These are phyloP conservation scores for Ashinkailepas kermadecensis DNA, from an alignment of 2,888 invertebrate genomes.

Conservation along the genomic window DNA sequence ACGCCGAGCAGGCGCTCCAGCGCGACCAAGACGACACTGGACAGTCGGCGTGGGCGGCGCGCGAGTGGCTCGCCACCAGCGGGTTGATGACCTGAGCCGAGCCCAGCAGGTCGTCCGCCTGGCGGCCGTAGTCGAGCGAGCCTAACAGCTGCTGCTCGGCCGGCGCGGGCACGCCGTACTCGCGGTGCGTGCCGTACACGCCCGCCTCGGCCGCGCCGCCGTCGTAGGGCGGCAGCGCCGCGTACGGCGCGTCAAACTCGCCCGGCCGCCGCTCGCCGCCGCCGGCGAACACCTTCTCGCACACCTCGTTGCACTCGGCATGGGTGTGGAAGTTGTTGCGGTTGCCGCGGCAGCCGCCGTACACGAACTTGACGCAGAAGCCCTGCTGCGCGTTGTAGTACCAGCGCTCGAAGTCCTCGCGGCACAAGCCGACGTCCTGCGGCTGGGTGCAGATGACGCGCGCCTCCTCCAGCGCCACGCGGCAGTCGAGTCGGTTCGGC, in stretches of 20 bases:
- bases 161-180: background rate
- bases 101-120: conserved; percentile 58
- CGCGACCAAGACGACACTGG: background rate
- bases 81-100: conserved; percentile 11
- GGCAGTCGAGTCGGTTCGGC: background rate
- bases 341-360: conserved; percentile 48
- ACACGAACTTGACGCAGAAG: conserved; percentile 43
- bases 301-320: conserved; percentile 34
- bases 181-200: background rate
- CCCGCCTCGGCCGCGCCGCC: background rate
- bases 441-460: conserved; percentile 31
- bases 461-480: background rate
- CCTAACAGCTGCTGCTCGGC: background rate
- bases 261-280: conserved; percentile 66
- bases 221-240: background rate
- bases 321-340: conserved; percentile 41
- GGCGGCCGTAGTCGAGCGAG: conserved; percentile 44
- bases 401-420: conserved; percentile 37
- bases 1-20: conserved; percentile 26
- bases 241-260: background rate
- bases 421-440: conserved; percentile 36
- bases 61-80: background rate
- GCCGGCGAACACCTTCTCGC: conserved; percentile 49
- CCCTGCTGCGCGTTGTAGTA: conserved; percentile 40
- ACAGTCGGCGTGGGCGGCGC: background rate